Evolutionary conservation across 1,140 invertebrate genomes (phyloP).

Genomic region (Listronotus bonariensis): DNA sequence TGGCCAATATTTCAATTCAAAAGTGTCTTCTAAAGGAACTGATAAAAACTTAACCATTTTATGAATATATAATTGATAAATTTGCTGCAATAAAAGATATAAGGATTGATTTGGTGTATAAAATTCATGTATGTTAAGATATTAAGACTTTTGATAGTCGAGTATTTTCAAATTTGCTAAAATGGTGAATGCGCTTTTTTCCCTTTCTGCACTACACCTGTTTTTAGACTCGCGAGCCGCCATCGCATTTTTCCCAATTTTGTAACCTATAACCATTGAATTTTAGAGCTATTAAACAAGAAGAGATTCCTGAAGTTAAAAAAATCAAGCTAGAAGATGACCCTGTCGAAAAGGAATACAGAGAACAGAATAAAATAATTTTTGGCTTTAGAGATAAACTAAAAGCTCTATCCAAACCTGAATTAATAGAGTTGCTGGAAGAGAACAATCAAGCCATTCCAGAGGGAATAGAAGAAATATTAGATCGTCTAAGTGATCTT

Average conservation of each 20-base stretch:
- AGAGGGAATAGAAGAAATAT: slow-evolving; percentile 65
- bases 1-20: too few species aligned
- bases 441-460: slow-evolving; percentile 74
- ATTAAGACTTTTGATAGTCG: too few species aligned
- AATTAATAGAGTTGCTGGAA: slow-evolving; percentile 70
- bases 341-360: slow-evolving; percentile 62
- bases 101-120: too few species aligned
- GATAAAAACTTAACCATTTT: too few species aligned
- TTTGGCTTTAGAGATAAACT: slow-evolving; percentile 68
- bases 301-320: slow-evolving; percentile 65
- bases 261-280: slow-evolving; percentile 24
- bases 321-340: slow-evolving; percentile 69
- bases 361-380: slow-evolving; percentile 80
- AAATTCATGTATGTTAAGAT: too few species aligned
- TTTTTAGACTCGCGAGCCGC: too few species aligned
- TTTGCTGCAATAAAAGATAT: too few species aligned
- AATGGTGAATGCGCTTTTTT: too few species aligned
- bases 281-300: slow-evolving; percentile 61
- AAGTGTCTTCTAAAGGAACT: too few species aligned
- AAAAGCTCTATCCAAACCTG: slow-evolving; percentile 61
- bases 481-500: slow-evolving; percentile 77
- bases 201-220: too few species aligned
- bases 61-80: too few species aligned
- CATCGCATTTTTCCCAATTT: neutral
- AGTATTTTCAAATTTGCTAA: too few species aligned